Evolutionary conservation across 2,797 vertebrate species (phyloP), one percentile per base, ranked within the genome.

Genomic region (Circus cinereus): DNA sequence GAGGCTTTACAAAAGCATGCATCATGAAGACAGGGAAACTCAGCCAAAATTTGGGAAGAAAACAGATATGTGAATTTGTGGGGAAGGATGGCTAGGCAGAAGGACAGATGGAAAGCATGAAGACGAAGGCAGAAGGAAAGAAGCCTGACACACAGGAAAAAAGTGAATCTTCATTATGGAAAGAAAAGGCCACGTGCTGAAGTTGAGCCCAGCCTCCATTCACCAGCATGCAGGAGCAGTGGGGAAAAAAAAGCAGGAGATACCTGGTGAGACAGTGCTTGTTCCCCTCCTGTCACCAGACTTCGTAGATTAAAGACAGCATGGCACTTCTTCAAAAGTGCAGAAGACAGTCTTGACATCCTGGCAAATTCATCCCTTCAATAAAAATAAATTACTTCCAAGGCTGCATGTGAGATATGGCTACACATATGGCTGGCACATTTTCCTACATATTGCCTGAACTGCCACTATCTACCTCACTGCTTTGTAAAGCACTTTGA

Each of bases 371-470:
- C 95, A 88, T 72, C 72, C 65, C 75, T 90, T 83, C 89, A 83
- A 65, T 91, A 89, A 93, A 92, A 93, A 89, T 85, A 83, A 83
- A 24, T 14, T 6, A 79, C 74, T 95, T 92, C 92, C 93, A 85
- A 93, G 85, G 83, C 94, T 88, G 83, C 45, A 11, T 85, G 83
- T 85, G 88, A 96, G 93, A 96, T 93, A 94, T 67, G 85, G 89
- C 59, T 48, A 69, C 88, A 48, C 95, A 95, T 96, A 95, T 86
- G 95, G 85, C 88, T 93, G 93, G 82, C 94, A 90, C 70, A 1
- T 89, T 87, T 78, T 76, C 88, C 92, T 54, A 81, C 94, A 73
- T 32, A 56, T 62, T 84, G 89, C 88, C 89, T 88, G 53, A 88
- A 43, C 89, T 81, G 86, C 89, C 64, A 68, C 85, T 47, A 77